Evolutionary conservation across 1,140 invertebrate species (phyloP).

Genomic region (Diploscapter pachys): DNA sequence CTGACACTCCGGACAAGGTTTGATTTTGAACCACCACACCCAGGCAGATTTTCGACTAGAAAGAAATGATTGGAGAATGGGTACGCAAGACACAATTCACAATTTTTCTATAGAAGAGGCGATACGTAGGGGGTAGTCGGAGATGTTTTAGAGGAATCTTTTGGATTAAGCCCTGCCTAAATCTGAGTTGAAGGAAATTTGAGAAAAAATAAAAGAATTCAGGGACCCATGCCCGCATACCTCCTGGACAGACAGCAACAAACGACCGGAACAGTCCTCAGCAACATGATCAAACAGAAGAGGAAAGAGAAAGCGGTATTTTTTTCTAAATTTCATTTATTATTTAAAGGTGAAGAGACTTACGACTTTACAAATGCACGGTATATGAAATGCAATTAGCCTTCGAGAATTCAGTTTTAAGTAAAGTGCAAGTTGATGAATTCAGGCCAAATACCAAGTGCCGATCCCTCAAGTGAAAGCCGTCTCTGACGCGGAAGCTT

Average conservation of each 20-base stretch:
- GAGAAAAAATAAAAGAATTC: not conserved
- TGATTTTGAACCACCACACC: not conserved
- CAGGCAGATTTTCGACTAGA: no score
- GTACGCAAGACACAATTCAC: no score
- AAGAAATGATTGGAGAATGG: no score
- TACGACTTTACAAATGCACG: no score
- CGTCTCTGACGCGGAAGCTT: slow-evolving; percentile 95
- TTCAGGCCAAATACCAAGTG: slow-evolving; percentile 93
- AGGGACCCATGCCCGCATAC: slow-evolving; percentile 88
- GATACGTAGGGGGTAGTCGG: no score
- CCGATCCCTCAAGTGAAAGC: slow-evolving; percentile 96
- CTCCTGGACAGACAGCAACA: slow-evolving; percentile 88
- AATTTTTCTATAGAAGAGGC: no score
- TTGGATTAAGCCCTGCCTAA: no score
- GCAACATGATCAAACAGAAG: slow-evolving; percentile 99
- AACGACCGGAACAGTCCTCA: slow-evolving; percentile 85
- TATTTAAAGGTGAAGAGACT: not conserved
- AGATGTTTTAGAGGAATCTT: no score
- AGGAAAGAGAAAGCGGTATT: slow-evolving; percentile 89
- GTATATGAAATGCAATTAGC: not conserved
- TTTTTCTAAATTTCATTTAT: slow-evolving; percentile 2
- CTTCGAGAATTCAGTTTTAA: not conserved
- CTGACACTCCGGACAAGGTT: slow-evolving; percentile 62
- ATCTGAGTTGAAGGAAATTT: no score
- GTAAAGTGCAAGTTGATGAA: no score